Percentiles rank a stretch among this genome's conserved stretches.
phyloP scores from a whole-genome alignment of 2,113 vertebrate genomes.

The Eurypyga helias region DNA sequence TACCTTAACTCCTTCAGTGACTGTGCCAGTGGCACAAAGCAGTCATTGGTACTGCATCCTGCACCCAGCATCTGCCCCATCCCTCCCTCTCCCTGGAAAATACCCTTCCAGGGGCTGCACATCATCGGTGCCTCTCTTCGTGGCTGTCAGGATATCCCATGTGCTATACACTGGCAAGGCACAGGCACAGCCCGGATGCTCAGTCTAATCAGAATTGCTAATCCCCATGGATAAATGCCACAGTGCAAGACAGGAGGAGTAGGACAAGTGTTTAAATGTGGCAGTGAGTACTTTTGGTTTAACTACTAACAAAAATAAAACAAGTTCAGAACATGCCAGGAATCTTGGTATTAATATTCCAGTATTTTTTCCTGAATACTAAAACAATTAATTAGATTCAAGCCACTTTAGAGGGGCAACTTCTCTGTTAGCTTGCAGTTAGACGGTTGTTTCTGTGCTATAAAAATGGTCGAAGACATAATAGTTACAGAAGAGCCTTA shows the following conservation, averaged over 20 bases:
- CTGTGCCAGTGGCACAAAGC: background rate
- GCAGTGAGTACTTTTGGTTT: background rate
- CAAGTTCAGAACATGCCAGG: background rate
- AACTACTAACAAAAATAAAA: background rate
- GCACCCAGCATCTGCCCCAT: background rate
- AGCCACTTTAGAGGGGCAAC: background rate
- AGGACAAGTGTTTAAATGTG: background rate
- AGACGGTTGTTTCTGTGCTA: background rate
- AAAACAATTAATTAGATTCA: background rate
- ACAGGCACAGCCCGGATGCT: background rate
- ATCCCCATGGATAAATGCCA: background rate
- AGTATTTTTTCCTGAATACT: background rate
- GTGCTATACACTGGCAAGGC: fast-evolving
- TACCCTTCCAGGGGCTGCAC: too few species aligned
- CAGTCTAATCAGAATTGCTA: background rate
- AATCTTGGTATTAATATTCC: background rate
- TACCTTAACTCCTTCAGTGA: background rate
- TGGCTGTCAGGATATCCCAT: background rate
- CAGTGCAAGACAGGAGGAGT: background rate
- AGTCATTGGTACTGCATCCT: background rate
- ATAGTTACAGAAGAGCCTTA: background rate
- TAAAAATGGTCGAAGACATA: background rate
- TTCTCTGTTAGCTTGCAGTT: background rate
- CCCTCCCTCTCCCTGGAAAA: background rate
- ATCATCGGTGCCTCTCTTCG: background rate